Conservation (phyloP, 2,888 invertebrate genomes). For the Tethea ocularis region DNA sequence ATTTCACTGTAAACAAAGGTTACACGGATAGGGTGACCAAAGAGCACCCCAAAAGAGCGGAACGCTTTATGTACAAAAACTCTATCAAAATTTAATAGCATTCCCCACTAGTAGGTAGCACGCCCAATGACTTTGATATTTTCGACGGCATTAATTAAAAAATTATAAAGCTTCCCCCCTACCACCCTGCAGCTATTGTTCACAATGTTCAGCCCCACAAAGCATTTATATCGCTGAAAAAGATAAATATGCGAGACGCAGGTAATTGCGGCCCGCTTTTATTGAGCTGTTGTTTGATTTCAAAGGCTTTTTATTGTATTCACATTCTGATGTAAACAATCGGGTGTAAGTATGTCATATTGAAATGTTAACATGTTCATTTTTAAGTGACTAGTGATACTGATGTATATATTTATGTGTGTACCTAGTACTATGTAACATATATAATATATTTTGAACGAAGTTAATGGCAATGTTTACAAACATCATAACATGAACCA, state of each 20-base stretch:
- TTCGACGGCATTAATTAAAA: slow-evolving; percentile 82
- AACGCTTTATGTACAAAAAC: slow-evolving; percentile 67
- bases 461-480: too few species aligned
- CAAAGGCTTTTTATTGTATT: slow-evolving; percentile 67
- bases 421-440: background rate
- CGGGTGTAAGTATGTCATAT: slow-evolving; percentile 15
- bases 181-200: slow-evolving; percentile 61
- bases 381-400: slow-evolving; percentile 18
- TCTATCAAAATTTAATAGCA: slow-evolving; percentile 70
- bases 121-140: slow-evolving; percentile 82
- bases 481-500: too few species aligned
- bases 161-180: slow-evolving; percentile 80
- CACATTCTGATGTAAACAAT: slow-evolving; percentile 44
- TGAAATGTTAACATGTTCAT: slow-evolving; percentile 13
- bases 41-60: slow-evolving; percentile 44
- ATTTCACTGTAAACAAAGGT: slow-evolving; percentile 12
- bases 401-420: background rate
- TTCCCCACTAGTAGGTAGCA: slow-evolving; percentile 67
- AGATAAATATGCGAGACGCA: slow-evolving; percentile 79
- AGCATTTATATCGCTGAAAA: slow-evolving; percentile 75
- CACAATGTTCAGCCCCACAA: slow-evolving; percentile 51
- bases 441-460: too few species aligned
- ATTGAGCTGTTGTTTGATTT: slow-evolving; percentile 80
- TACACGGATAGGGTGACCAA: slow-evolving; percentile 8
- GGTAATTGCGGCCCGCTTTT: slow-evolving; percentile 76